Percentiles rank a stretch among this genome's conserved stretches.
These are phyloP conservation scores for Solea senegalensis DNA, from an alignment of 2,113 vertebrate genomes.

Conservation along the genomic window DNA sequence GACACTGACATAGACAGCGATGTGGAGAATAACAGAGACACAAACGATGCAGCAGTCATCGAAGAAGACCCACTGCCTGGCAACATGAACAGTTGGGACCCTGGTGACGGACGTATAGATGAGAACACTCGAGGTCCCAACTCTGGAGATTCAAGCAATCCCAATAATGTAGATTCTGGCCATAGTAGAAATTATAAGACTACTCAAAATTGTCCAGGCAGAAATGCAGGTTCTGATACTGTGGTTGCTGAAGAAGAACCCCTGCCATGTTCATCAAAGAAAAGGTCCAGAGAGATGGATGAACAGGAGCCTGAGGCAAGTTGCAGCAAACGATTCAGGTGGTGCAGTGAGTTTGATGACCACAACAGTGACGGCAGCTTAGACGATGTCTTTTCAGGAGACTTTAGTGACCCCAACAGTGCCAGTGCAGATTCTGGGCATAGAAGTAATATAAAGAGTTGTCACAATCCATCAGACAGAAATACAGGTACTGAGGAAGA, in stretches of 20 bases:
- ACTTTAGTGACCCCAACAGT: neutral
- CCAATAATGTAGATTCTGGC: too few relatives aligned
- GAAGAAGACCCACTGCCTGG: too few relatives aligned
- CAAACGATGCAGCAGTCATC: too few relatives aligned
- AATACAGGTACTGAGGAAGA: neutral
- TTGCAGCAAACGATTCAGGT: too few relatives aligned
- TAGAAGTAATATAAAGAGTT: too few relatives aligned
- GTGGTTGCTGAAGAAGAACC: neutral
- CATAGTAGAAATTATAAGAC: too few relatives aligned
- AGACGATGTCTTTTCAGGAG: neutral
- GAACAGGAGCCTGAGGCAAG: neutral
- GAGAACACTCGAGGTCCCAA: too few relatives aligned
- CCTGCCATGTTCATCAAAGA: neutral
- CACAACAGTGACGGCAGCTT: neutral
- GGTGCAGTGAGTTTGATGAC: neutral
- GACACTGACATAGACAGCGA: neutral
- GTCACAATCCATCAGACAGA: neutral
- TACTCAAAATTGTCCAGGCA: too few relatives aligned
- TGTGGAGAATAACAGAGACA: neutral
- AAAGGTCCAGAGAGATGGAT: neutral
- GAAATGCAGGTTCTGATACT: neutral
- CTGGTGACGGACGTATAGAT: too few relatives aligned
- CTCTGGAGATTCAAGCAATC: too few relatives aligned
- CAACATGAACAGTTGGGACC: too few relatives aligned
- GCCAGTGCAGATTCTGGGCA: neutral